phyloP scores from a whole-genome alignment of 2,113 vertebrate genomes.

The Apistogramma diplotaenia region DNA sequence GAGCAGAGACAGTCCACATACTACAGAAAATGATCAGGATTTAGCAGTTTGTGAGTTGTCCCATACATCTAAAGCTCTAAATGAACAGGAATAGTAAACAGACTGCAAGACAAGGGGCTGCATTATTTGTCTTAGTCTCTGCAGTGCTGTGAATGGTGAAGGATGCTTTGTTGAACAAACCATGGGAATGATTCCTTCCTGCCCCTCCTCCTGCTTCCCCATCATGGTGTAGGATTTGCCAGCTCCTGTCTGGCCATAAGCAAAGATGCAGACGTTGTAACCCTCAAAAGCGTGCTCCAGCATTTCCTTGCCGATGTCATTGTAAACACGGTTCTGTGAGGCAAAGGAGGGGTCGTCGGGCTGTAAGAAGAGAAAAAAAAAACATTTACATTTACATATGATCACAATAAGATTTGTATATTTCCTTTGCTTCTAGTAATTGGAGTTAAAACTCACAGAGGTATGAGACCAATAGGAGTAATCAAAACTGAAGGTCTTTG shows the following conservation, averaged over 20 bases:
- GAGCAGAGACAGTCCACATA: accelerated
- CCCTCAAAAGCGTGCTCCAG: conserved; percentile 95
- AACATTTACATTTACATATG: accelerated
- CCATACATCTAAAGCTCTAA: background rate
- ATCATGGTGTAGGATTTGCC: conserved; percentile 99
- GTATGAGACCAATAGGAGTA: conserved; percentile 99
- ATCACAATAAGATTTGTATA: background rate
- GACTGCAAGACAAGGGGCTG: background rate
- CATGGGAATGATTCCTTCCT: conserved; percentile 98
- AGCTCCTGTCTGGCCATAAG: conserved; percentile 97
- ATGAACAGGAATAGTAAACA: background rate
- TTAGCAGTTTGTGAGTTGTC: background rate
- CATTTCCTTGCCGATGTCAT: conserved; percentile 99
- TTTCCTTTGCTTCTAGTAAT: background rate
- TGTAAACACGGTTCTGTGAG: conserved; percentile 93
- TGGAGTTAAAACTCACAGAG: conserved; percentile 77
- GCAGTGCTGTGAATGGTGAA: background rate
- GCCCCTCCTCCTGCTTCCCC: conserved; percentile 98
- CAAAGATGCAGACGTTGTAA: conserved; percentile 98
- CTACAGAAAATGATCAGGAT: background rate
- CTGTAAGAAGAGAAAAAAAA: conserved; percentile 65
- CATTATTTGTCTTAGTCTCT: background rate
- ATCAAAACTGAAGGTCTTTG: conserved; percentile 99
- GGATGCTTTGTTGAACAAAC: conserved; percentile 67
- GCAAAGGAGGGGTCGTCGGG: conserved; percentile 92